These are phyloP conservation scores for Gerris buenoi DNA, from an alignment of 1,140 invertebrate species.

Conservation along the genomic window DNA sequence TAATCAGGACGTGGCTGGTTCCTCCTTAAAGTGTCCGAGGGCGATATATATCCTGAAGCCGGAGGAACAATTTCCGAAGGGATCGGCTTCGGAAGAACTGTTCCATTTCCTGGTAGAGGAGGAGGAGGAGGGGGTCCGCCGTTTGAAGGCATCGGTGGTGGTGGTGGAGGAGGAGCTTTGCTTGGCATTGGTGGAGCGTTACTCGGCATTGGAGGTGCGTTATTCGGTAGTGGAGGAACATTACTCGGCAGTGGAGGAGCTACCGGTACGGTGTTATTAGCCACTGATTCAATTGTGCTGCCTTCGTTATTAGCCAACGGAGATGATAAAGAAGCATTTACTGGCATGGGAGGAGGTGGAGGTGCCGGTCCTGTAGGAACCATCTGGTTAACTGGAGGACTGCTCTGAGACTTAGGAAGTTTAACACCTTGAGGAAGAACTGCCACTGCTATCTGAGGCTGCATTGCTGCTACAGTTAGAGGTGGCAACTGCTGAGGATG, in stretches of 20 bases:
- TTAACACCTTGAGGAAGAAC: constrained; percentile 41
- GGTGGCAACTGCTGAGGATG: constrained; percentile 32
- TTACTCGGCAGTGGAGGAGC: constrained; percentile 3
- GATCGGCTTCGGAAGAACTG: neutral
- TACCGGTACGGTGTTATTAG: constrained; percentile 26
- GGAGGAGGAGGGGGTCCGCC: constrained; percentile 20
- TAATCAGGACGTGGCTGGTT: neutral
- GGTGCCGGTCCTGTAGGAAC: constrained; percentile 15
- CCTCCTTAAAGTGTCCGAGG: constrained; percentile 3
- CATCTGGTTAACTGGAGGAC: constrained; percentile 27
- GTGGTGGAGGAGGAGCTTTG: constrained; percentile 28
- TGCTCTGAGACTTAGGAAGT: neutral
- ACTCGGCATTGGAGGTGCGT: constrained; percentile 28
- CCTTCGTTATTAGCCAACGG: constrained; percentile 26
- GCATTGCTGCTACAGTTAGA: constrained; percentile 36
- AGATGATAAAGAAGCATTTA: too few relatives aligned
- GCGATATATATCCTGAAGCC: neutral
- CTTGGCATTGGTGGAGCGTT: constrained; percentile 25
- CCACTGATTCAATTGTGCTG: too few relatives aligned
- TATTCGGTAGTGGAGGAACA: constrained; percentile 21
- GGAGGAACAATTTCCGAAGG: constrained; percentile 11
- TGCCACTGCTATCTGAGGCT: constrained; percentile 50
- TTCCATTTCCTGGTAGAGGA: constrained; percentile 9
- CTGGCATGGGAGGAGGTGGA: constrained; percentile 23
- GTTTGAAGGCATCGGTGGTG: constrained; percentile 15